Conservation (phyloP, 1,140 invertebrate species). For the Zaprionus inermis region DNA sequence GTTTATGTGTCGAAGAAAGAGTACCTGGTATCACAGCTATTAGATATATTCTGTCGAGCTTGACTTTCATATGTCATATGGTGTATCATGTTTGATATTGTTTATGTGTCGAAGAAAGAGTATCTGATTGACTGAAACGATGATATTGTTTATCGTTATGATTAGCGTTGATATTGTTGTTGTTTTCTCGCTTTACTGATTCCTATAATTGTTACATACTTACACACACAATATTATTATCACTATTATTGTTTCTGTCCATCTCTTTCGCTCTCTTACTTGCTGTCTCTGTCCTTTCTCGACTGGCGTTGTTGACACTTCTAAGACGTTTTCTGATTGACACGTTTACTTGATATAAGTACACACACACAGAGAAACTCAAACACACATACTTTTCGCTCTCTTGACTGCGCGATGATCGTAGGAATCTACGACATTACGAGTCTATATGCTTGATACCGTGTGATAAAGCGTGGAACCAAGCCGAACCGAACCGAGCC, state of each 20-base stretch:
- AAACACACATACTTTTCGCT: conserved; percentile 4
- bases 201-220: conserved; percentile 11
- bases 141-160: conserved; percentile 30
- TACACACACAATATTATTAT: conserved; percentile 25
- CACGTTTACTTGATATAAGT: conserved; percentile 53
- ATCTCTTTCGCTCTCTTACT: neutral
- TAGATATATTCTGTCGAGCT: too few species aligned
- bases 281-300: conserved; percentile 5
- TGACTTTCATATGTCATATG: too few species aligned
- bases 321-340: conserved; percentile 44
- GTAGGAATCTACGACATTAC: conserved; percentile 32
- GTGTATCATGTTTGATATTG: neutral
- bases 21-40: too few species aligned
- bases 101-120: neutral
- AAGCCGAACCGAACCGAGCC: neutral
- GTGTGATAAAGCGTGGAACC: conserved; percentile 5
- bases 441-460: conserved; percentile 41
- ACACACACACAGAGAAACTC: conserved; percentile 18
- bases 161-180: conserved; percentile 13
- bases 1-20: neutral
- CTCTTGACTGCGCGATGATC: conserved; percentile 8
- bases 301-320: conserved; percentile 35
- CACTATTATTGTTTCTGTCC: conserved; percentile 28
- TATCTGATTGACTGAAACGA: neutral
- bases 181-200: neutral